Percentiles rank a stretch among this genome's conserved stretches.
phyloP scores from a whole-genome alignment of 2,888 invertebrate species.

The Lutraria lutraria region DNA sequence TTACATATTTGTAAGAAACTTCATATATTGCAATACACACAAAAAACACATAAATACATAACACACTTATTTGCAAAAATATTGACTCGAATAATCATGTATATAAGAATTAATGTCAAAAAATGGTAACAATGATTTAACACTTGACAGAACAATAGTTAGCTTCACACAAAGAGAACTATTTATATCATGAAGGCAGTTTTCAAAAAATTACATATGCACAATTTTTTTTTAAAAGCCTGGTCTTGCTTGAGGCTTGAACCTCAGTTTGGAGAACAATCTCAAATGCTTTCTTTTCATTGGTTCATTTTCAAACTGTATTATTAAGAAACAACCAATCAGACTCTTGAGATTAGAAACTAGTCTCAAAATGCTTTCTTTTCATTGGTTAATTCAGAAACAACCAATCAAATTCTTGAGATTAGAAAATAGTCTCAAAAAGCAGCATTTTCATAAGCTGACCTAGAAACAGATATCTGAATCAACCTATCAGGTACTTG shows the following conservation, averaged over 20 bases:
- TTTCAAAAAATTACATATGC: not conserved
- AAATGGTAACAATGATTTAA: not conserved
- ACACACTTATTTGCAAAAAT: constrained; percentile 25
- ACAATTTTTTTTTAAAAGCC: not conserved
- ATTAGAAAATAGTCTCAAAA: too few relatives aligned
- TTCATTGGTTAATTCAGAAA: too few relatives aligned
- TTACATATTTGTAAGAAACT: not conserved
- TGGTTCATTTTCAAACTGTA: too few relatives aligned
- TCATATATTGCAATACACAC: constrained; percentile 2
- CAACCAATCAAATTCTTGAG: too few relatives aligned
- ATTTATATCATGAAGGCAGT: not conserved
- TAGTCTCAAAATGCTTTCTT: too few relatives aligned
- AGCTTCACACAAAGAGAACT: not conserved
- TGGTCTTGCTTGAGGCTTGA: not conserved
- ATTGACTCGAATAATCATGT: constrained; percentile 17
- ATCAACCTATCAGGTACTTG: too few relatives aligned
- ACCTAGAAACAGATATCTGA: too few relatives aligned
- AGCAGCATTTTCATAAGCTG: too few relatives aligned
- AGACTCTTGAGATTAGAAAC: too few relatives aligned
- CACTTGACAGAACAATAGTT: not conserved
- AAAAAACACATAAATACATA: not conserved
- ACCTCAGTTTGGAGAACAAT: too few relatives aligned
- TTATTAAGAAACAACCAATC: too few relatives aligned
- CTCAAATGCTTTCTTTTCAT: too few relatives aligned
- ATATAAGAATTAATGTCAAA: constrained; percentile 4